These are phyloP conservation scores for Pristionchus maxplancki DNA, from an alignment of 2,888 invertebrate species.

Conservation along the genomic window DNA sequence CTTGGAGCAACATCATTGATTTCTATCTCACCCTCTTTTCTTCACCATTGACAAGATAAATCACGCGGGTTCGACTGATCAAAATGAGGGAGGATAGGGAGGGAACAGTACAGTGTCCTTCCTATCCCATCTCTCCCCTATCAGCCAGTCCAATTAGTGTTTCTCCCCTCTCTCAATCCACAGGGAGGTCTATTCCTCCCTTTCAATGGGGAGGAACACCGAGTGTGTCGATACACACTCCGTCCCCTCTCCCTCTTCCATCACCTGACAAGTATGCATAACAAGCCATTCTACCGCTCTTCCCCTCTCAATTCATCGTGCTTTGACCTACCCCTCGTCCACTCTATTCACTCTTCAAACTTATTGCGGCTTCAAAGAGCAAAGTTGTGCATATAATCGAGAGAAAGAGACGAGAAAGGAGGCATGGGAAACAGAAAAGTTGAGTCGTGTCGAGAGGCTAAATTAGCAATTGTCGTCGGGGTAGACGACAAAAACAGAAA, in stretches of 20 bases:
- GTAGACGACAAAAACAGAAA: background rate
- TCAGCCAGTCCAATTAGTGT: background rate
- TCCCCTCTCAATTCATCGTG: background rate
- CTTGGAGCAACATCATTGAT: slow-evolving; percentile 33
- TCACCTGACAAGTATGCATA: slow-evolving; percentile 43
- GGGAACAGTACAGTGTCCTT: background rate
- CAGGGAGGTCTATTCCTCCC: background rate
- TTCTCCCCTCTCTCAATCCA: background rate
- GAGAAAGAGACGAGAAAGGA: background rate
- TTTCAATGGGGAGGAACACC: background rate
- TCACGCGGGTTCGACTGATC: background rate
- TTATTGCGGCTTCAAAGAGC: background rate
- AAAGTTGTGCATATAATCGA: background rate
- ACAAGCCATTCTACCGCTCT: slow-evolving; percentile 41
- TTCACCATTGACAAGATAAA: background rate
- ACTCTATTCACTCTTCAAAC: background rate
- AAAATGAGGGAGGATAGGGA: background rate
- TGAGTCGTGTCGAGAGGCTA: background rate
- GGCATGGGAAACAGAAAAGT: background rate
- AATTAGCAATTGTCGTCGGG: background rate
- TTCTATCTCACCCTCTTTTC: background rate
- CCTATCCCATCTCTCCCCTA: background rate
- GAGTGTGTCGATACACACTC: slow-evolving; percentile 25
- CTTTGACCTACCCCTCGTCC: slow-evolving; percentile 21
- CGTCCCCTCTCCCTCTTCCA: background rate